Evolutionary conservation across 2,888 invertebrate genomes (phyloP).

Genomic region (Mimas tiliae): DNA sequence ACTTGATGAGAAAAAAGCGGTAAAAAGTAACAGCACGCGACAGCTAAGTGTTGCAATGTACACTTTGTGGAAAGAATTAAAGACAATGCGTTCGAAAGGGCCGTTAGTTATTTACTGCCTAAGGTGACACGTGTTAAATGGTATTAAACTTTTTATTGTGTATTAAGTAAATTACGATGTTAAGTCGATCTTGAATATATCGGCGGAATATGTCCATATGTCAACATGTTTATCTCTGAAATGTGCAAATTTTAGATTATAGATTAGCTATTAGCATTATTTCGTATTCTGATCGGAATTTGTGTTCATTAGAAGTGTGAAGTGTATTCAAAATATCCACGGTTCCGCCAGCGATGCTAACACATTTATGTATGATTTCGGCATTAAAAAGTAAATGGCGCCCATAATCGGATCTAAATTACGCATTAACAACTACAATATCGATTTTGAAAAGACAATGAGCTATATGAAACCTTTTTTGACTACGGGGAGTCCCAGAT

Average conservation of each 20-base stretch:
- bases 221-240: background rate
- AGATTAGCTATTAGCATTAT: background rate
- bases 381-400: no score
- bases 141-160: background rate
- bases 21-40: constrained; percentile 43
- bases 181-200: background rate
- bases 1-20: constrained; percentile 41
- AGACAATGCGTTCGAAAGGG: constrained; percentile 10
- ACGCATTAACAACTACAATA: no score
- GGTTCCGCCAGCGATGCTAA: no score
- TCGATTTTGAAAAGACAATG: no score
- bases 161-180: background rate
- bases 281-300: background rate
- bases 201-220: background rate
- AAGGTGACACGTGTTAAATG: background rate
- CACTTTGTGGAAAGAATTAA: background rate
- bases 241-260: background rate
- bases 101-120: background rate
- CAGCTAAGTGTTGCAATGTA: constrained; percentile 40
- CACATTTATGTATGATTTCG: no score
- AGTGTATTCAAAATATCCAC: background rate
- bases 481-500: no score
- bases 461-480: no score
- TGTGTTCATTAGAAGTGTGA: background rate
- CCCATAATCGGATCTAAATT: no score